Percentiles rank a stretch among this genome's conserved stretches.
Conservation (phyloP, 1,140 invertebrate genomes). For the Dreissena polymorpha region DNA sequence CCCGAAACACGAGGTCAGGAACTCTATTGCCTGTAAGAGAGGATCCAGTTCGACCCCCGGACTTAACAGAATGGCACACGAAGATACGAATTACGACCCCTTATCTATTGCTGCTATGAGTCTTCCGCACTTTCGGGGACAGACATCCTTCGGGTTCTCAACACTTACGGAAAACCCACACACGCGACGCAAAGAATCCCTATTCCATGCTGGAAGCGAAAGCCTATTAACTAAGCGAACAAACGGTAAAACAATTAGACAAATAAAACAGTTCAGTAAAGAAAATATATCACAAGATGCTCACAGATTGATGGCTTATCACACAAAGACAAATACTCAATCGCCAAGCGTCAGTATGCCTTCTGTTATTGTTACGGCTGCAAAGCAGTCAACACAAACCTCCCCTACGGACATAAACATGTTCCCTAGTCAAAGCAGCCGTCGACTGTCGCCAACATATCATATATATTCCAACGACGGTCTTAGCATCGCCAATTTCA, state of each 20-base stretch:
- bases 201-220: conserved; percentile 61
- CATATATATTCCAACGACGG: conserved; percentile 10
- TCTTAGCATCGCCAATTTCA: conserved; percentile 29
- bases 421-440: conserved; percentile 7
- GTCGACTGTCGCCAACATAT: conserved; percentile 24
- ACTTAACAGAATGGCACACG: conserved; percentile 33
- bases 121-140: conserved; percentile 63
- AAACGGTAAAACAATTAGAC: conserved; percentile 8
- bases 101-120: conserved; percentile 65
- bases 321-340: not conserved
- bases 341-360: conserved; percentile 36
- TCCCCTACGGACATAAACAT: conserved; percentile 19
- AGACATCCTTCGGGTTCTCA: conserved; percentile 67
- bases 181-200: conserved; percentile 68
- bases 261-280: not conserved
- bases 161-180: conserved; percentile 70
- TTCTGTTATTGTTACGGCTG: conserved; percentile 58
- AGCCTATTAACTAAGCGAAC: conserved; percentile 16
- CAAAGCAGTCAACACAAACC: conserved; percentile 20
- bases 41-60: conserved; percentile 43
- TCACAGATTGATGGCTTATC: not conserved
- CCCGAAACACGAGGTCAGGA: conserved; percentile 65
- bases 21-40: conserved; percentile 48
- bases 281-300: not conserved
- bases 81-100: conserved; percentile 66